Evolutionary conservation across 2,113 vertebrate genomes (phyloP), one percentile per base, ranked within the genome.

Genomic region (Oplegnathus fasciatus): DNA sequence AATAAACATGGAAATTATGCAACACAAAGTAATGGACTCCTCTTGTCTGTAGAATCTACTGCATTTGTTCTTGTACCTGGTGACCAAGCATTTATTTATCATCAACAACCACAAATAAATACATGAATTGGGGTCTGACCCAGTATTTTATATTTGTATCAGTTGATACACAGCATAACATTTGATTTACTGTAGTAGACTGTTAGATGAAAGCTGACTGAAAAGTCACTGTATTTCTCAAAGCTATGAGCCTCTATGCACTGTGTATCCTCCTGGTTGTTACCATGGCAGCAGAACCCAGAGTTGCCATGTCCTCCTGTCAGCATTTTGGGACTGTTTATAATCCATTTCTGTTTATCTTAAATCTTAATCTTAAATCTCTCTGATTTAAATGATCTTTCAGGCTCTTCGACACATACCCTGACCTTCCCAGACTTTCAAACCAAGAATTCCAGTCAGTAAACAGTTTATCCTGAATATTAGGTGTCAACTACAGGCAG

Each of bases 1-100:
- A 99, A 98, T 98, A 98, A 98, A 98, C 88, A 96, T 97, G 96
- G 93, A 96, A 96, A 95, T 96, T 95, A 96, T 93, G 95, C 96
- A 97, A 94, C 94, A 94, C 92, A 82, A 90, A 66, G 62, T 40
- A 30, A 75, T 13, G 9, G 73, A 40, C 54, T 89, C 37, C 2
- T 77, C 30, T 76, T 65, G 20, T 58, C 71, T 58, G 32, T 24
- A 22, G 2, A 37, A 34, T 61, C 9, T 30, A 7, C 6, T 18
- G 24, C 20, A 54, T 55, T 42, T 0, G 0, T 13, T 44, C 22
- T 34, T 70, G 34, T 6, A 30, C 11, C 11, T 14, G 6, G 1
- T 69, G 54, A 22, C 9, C 8, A 6, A 62, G 30, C 24, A 57
- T 50, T 9, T 42, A 70, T 50, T 52, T 17, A 40, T 26, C 61